These are phyloP conservation scores for Dromaius novaehollandiae DNA, from an alignment of 2,113 vertebrate genomes.

Conservation along the genomic window DNA sequence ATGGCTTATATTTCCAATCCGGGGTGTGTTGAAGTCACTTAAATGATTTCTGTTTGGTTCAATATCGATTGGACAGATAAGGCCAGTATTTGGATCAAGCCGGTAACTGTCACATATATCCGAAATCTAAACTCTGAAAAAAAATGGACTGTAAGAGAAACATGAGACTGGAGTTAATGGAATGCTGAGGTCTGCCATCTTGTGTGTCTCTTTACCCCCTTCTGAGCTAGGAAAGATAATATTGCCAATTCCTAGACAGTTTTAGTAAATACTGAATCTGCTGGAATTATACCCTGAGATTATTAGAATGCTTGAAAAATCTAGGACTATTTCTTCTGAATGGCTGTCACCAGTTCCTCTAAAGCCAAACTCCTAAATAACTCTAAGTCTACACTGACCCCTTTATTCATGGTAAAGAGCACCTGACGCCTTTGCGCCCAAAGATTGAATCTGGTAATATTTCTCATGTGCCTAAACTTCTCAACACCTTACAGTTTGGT, in stretches of 20 bases:
- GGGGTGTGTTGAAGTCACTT: background rate
- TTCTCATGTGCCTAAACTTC: background rate
- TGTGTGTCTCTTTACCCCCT: fast-evolving
- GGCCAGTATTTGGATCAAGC: background rate
- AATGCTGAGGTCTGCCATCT: fast-evolving
- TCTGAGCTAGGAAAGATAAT: background rate
- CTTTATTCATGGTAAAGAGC: background rate
- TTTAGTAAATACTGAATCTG: background rate
- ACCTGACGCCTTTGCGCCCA: background rate
- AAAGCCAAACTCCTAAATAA: background rate
- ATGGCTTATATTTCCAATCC: background rate
- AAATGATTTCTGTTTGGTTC: background rate
- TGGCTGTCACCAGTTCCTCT: background rate
- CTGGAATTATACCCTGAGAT: background rate
- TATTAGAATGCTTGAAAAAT: background rate
- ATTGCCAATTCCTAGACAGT: background rate
- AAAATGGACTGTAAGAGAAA: background rate
- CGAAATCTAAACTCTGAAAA: background rate
- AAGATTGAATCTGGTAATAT: background rate
- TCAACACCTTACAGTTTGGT: background rate
- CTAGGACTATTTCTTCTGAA: background rate
- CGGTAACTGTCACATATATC: background rate
- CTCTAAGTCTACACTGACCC: fast-evolving
- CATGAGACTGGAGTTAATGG: background rate
- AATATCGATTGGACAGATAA: background rate